Evolutionary conservation across 1,140 invertebrate genomes (phyloP).

Genomic region (Drosophila novamexicana): DNA sequence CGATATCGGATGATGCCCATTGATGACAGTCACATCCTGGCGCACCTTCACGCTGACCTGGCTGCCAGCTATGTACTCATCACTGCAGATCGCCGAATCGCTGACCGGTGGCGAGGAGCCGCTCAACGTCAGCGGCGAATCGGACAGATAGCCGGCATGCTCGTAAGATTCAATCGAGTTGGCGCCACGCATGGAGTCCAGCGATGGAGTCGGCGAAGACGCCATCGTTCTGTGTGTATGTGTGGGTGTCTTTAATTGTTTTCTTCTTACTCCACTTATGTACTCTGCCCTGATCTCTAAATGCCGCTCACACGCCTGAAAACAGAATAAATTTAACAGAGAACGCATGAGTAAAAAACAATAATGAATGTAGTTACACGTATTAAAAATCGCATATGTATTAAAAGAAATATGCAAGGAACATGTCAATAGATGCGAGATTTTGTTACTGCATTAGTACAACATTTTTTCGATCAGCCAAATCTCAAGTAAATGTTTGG

Average conservation of each 20-base stretch:
- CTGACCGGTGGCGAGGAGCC: constrained; percentile 92
- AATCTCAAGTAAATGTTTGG: no score
- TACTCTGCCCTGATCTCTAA: neutral
- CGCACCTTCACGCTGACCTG: constrained; percentile 60
- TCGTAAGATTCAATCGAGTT: constrained; percentile 94
- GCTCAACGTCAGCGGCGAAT: constrained; percentile 92
- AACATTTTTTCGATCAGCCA: no score
- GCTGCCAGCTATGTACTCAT: constrained; percentile 85
- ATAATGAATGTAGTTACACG: no score
- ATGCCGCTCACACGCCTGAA: neutral
- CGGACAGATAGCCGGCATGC: constrained; percentile 86
- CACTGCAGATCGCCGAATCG: constrained; percentile 90
- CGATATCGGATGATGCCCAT: constrained; percentile 80
- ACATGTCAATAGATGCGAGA: no score
- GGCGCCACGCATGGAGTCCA: constrained; percentile 94
- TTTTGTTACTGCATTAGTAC: no score
- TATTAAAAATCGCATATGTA: no score
- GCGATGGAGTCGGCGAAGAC: constrained; percentile 93
- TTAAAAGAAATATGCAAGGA: no score
- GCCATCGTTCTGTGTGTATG: constrained; percentile 64
- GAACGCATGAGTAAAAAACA: neutral
- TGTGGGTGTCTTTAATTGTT: constrained; percentile 1
- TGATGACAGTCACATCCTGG: constrained; percentile 66
- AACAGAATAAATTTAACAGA: neutral
- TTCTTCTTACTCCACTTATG: neutral